phyloP scores from a whole-genome alignment of 2,888 invertebrate genomes.

The Helobdella robusta region DNA sequence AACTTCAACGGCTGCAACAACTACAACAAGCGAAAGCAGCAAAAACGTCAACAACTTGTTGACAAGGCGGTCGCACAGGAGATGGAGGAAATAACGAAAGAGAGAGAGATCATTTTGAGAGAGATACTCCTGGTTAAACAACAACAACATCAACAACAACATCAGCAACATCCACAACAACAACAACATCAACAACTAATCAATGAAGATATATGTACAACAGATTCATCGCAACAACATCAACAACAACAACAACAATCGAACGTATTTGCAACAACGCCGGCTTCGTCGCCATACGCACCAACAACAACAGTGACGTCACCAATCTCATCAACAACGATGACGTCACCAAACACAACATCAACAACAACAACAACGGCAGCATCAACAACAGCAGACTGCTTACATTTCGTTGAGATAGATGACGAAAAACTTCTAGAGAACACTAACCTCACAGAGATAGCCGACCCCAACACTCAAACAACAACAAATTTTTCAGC shows the following conservation, averaged over 20 bases:
- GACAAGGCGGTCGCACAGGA: conserved; percentile 47
- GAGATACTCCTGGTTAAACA: neutral
- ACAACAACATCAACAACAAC: neutral
- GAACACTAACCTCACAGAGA: too few species aligned
- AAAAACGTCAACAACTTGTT: conserved; percentile 44
- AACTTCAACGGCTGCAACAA: too few species aligned
- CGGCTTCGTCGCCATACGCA: neutral
- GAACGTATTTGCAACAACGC: neutral
- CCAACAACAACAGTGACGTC: neutral
- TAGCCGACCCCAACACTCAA: too few species aligned
- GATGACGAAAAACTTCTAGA: too few species aligned
- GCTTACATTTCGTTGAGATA: too few species aligned
- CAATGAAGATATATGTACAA: conserved; percentile 38
- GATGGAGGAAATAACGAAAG: conserved; percentile 48
- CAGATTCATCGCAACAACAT: neutral
- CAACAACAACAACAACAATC: neutral
- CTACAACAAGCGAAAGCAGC: conserved; percentile 41
- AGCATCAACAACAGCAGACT: too few species aligned
- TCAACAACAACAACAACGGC: too few species aligned
- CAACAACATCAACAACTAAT: conserved; percentile 41
- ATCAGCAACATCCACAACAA: conserved; percentile 40
- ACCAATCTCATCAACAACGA: neutral
- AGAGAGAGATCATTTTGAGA: conserved; percentile 43
- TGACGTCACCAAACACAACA: neutral
- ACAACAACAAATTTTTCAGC: neutral